Evolutionary conservation across 2,113 vertebrate species (phyloP).

Genomic region (Actenoides hombroni): DNA sequence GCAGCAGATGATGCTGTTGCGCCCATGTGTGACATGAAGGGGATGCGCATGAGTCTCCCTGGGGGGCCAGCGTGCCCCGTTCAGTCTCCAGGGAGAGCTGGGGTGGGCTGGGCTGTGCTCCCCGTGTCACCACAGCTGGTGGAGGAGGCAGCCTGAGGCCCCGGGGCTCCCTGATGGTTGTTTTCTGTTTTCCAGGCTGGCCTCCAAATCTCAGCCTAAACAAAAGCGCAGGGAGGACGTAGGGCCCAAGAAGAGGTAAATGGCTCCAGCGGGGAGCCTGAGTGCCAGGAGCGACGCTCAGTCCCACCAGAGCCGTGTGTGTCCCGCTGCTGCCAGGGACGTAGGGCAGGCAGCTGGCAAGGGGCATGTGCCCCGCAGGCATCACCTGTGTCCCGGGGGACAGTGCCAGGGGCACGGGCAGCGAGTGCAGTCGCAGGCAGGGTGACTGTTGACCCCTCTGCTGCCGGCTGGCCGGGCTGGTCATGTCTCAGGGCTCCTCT

Average conservation of each 20-base stretch:
- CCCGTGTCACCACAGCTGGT: background rate
- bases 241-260: constrained; percentile 84
- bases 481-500: background rate
- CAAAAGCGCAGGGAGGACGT: constrained; percentile 79
- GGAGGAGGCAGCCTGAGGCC: background rate
- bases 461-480: background rate
- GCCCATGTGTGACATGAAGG: background rate
- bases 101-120: background rate
- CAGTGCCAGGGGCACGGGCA: background rate
- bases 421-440: rapidly evolving
- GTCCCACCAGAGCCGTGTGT: rapidly evolving
- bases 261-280: constrained; percentile 27
- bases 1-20: background rate
- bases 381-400: background rate
- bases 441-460: background rate
- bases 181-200: constrained; percentile 88
- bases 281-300: background rate
- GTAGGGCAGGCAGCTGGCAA: background rate
- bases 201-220: constrained; percentile 82
- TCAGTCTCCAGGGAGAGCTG: background rate
- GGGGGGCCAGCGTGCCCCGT: background rate
- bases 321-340: background rate
- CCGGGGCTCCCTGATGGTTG: background rate
- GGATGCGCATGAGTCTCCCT: background rate
- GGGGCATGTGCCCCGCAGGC: background rate